Percentiles rank a stretch among this genome's conserved stretches.
These are phyloP conservation scores for Oreotrochilus melanogaster DNA, from an alignment of 2,113 vertebrate species.

Conservation along the genomic window DNA sequence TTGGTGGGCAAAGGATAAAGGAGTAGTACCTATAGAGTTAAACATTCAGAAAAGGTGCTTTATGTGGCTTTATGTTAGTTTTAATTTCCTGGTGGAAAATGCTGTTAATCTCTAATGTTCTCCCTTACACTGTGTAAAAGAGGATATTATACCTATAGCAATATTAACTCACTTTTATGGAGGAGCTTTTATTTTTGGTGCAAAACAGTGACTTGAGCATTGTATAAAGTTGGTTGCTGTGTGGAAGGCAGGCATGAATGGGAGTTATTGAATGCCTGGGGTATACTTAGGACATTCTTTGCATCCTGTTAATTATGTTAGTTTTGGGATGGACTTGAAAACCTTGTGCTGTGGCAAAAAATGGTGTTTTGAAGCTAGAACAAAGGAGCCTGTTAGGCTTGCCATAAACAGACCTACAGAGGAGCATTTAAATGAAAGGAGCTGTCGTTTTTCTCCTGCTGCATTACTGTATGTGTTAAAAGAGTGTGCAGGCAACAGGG, in stretches of 20 bases:
- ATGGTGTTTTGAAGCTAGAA: slow-evolving; percentile 60
- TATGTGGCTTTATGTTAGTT: slow-evolving; percentile 54
- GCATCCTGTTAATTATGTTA: slow-evolving; percentile 44
- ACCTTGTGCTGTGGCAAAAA: slow-evolving; percentile 48
- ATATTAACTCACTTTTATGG: slow-evolving; percentile 50
- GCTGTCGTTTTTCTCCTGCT: not conserved
- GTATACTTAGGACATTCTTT: not conserved
- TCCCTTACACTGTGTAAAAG: slow-evolving; percentile 37
- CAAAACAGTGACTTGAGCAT: not conserved
- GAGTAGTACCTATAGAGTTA: slow-evolving; percentile 40
- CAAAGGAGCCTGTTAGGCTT: slow-evolving; percentile 67
- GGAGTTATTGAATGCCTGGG: slow-evolving; percentile 13
- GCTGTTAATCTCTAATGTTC: slow-evolving; percentile 49
- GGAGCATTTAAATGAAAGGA: slow-evolving; percentile 29
- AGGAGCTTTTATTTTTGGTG: slow-evolving; percentile 49
- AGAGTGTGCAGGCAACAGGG: slow-evolving; percentile 75
- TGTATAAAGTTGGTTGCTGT: not conserved
- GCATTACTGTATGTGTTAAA: slow-evolving; percentile 41
- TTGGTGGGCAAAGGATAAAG: not conserved
- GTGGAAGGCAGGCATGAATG: not conserved
- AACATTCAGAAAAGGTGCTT: slow-evolving; percentile 21
- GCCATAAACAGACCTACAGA: slow-evolving; percentile 7
- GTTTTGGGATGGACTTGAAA: slow-evolving; percentile 62
- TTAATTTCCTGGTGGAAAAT: slow-evolving; percentile 72
- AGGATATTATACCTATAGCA: slow-evolving; percentile 60